Conservation (phyloP, 2,888 invertebrate genomes). For the Agapetus fuscipes region DNA sequence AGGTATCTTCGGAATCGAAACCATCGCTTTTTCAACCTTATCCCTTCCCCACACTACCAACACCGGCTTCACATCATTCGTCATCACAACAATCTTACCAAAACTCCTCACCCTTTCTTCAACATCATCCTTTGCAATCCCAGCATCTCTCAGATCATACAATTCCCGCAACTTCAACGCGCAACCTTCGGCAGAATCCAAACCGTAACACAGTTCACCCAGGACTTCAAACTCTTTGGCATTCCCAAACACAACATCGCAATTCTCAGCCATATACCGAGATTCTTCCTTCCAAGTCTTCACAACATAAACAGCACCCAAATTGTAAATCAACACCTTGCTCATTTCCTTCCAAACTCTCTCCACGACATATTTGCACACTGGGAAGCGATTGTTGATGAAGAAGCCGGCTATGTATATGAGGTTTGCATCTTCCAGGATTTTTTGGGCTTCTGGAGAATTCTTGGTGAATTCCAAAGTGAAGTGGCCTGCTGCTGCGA, state of each 20-base stretch:
- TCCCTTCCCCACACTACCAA: slow-evolving; percentile 30
- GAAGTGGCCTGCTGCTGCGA: slow-evolving; percentile 44
- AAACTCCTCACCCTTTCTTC: slow-evolving; percentile 7
- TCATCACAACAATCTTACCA: slow-evolving; percentile 49
- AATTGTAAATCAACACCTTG: slow-evolving; percentile 40
- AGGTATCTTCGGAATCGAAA: slow-evolving; percentile 32
- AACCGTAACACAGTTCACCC: slow-evolving; percentile 26
- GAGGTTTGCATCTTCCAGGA: slow-evolving; percentile 26
- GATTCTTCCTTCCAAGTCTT: slow-evolving; percentile 32
- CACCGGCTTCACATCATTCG: slow-evolving; percentile 49
- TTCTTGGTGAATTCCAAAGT: slow-evolving; percentile 28
- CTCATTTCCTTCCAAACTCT: slow-evolving; percentile 30
- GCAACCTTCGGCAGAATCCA: slow-evolving; percentile 22
- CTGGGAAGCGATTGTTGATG: slow-evolving; percentile 38
- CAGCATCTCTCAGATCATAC: slow-evolving; percentile 5
- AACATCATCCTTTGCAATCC: not conserved
- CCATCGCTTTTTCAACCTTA: slow-evolving; percentile 15
- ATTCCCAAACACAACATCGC: slow-evolving; percentile 48
- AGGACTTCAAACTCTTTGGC: slow-evolving; percentile 41
- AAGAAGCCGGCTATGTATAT: slow-evolving; percentile 51
- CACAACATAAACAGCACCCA: slow-evolving; percentile 46
- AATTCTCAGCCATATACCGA: slow-evolving; percentile 33
- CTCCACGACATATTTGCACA: slow-evolving; percentile 34
- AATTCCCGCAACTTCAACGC: slow-evolving; percentile 22
- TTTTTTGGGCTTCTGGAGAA: slow-evolving; percentile 6